Conservation (phyloP, 2,888 invertebrate genomes). For the Sepioteuthis lessoniana region DNA sequence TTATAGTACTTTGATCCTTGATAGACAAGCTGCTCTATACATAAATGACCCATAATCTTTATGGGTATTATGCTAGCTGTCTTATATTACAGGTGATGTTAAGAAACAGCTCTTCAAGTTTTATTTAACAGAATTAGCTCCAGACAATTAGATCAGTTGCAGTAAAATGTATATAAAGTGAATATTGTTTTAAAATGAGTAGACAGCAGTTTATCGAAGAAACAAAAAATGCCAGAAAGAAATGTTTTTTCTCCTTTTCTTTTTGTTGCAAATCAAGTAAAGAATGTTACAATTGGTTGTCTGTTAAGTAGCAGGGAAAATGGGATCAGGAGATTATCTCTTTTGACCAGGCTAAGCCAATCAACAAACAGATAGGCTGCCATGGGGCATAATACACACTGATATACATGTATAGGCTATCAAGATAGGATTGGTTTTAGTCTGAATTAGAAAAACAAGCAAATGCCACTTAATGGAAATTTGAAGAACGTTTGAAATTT, state of each 20-base stretch:
- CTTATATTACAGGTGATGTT: no score
- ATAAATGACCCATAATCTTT: no score
- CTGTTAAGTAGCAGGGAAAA: background rate
- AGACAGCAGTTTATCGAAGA: no score
- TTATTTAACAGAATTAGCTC: no score
- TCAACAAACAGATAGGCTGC: background rate
- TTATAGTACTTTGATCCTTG: no score
- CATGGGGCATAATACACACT: background rate
- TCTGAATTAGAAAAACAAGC: background rate
- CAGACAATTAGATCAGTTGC: no score
- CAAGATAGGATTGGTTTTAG: background rate
- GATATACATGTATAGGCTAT: background rate
- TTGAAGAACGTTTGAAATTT: background rate
- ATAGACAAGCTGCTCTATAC: no score
- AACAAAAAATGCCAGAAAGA: no score
- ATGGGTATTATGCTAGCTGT: no score
- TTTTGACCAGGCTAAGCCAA: background rate
- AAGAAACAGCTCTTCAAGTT: no score
- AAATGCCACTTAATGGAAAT: background rate
- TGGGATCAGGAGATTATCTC: conserved; percentile 1
- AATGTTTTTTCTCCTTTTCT: background rate
- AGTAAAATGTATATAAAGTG: no score
- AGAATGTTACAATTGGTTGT: background rate
- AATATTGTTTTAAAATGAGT: no score
- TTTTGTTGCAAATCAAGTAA: background rate